Percentiles rank a stretch among this genome's conserved stretches.
Conservation (phyloP, 2,888 invertebrate genomes). For the Mylabris sibirica region DNA sequence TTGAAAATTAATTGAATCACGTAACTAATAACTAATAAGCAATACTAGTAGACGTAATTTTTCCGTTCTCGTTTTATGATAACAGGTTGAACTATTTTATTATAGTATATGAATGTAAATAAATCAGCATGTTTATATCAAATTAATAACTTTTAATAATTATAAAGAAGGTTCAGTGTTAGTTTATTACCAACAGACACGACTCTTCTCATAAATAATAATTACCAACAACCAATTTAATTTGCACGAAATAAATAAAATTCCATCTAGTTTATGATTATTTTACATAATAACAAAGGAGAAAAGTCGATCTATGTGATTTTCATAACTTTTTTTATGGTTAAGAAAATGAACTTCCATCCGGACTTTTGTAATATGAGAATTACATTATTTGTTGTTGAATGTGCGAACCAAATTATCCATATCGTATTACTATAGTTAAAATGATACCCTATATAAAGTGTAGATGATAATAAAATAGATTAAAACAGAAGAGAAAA, state of each 20-base stretch:
- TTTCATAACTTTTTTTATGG: not conserved
- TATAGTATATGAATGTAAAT: conserved; percentile 4
- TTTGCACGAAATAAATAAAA: not conserved
- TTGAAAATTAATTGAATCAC: not conserved
- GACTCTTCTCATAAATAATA: conserved; percentile 40
- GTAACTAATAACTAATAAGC: not conserved
- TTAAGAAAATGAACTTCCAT: not conserved
- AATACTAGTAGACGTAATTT: not conserved
- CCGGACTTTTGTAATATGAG: conserved; percentile 27
- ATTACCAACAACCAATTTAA: conserved; percentile 31
- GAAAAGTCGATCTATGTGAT: not conserved
- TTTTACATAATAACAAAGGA: not conserved
- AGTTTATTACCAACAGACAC: conserved; percentile 40
- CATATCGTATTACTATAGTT: conserved; percentile 33
- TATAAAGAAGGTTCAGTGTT: conserved; percentile 25
- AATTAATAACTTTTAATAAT: conserved; percentile 40
- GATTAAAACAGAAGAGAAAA: conserved; percentile 34
- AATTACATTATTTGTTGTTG: conserved; percentile 38
- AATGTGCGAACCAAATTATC: conserved; percentile 38
- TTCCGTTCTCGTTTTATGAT: not conserved
- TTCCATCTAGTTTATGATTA: not conserved
- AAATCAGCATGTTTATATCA: conserved; percentile 33
- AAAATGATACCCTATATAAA: conserved; percentile 35
- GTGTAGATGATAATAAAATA: conserved; percentile 36
- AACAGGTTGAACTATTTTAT: not conserved